Conservation (phyloP, 2,797 vertebrate species). For the Scyliorhinus canicula region DNA sequence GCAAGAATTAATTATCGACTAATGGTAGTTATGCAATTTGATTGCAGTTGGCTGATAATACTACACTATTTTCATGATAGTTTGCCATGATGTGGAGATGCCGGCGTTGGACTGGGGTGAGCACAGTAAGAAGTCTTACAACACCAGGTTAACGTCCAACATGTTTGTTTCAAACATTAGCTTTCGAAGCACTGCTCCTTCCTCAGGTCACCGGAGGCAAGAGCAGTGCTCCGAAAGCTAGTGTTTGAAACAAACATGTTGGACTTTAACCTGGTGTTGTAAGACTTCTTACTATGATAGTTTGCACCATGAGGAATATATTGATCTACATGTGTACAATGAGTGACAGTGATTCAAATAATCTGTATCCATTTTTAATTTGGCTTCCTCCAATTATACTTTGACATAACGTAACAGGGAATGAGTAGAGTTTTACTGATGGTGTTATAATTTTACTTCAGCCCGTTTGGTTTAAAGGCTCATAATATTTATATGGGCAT, state of each 20-base stretch:
- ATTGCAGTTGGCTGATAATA: background rate
- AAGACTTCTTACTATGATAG: too few species aligned
- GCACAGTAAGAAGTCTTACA: too few species aligned
- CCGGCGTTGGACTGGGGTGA: too few species aligned
- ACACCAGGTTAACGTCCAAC: too few species aligned
- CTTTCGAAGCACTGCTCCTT: too few species aligned
- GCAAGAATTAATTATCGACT: background rate
- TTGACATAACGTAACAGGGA: background rate
- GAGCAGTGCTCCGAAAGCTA: too few species aligned
- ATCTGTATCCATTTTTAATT: background rate
- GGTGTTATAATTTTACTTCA: background rate
- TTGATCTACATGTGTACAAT: background rate
- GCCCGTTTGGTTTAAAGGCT: background rate
- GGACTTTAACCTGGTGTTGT: too few species aligned
- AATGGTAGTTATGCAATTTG: background rate
- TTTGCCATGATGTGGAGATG: too few species aligned
- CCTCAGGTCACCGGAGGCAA: too few species aligned
- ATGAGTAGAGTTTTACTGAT: background rate
- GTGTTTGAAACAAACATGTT: too few species aligned
- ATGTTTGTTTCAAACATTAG: too few species aligned
- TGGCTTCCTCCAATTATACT: background rate
- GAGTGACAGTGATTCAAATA: background rate
- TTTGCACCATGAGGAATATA: background rate
- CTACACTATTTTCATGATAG: background rate
- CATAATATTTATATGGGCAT: background rate